A percentile compares a stretch with the other conserved stretches of the same genome.
phyloP scores from a whole-genome alignment of 1,140 invertebrate genomes.

The Drosophila bocki region DNA sequence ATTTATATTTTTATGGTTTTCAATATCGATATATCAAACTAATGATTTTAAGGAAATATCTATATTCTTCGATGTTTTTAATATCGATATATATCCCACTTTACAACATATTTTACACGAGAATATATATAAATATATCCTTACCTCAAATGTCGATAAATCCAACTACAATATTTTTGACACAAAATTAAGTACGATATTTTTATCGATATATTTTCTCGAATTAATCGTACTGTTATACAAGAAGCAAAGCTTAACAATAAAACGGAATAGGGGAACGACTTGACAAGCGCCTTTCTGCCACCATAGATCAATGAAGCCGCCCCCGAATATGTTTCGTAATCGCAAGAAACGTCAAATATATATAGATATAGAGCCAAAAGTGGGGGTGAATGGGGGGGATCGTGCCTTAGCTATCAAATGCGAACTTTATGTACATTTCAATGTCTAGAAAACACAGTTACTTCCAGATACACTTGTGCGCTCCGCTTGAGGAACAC shows the following conservation, averaged over 20 bases:
- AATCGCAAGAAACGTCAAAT: neutral
- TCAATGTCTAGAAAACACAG: conserved; percentile 20
- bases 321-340: conserved; percentile 6
- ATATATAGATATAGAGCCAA: neutral
- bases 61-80: no score
- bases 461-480: conserved; percentile 21
- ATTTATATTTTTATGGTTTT: no score
- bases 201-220: neutral
- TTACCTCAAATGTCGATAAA: neutral
- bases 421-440: conserved; percentile 12
- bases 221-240: neutral
- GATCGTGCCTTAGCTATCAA: conserved; percentile 19
- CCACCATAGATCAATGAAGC: conserved; percentile 24
- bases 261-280: neutral
- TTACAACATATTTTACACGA: no score
- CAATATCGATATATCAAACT: no score
- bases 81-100: no score
- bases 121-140: no score
- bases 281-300: neutral
- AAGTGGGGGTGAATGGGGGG: neutral
- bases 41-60: no score
- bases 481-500: neutral
- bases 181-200: neutral
- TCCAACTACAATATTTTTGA: neutral
- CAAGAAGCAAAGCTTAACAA: neutral